A percentile compares a stretch with the other conserved stretches of the same genome.
These are phyloP conservation scores for Punctoribates punctum DNA, from an alignment of 2,888 invertebrate species.

Conservation along the genomic window DNA sequence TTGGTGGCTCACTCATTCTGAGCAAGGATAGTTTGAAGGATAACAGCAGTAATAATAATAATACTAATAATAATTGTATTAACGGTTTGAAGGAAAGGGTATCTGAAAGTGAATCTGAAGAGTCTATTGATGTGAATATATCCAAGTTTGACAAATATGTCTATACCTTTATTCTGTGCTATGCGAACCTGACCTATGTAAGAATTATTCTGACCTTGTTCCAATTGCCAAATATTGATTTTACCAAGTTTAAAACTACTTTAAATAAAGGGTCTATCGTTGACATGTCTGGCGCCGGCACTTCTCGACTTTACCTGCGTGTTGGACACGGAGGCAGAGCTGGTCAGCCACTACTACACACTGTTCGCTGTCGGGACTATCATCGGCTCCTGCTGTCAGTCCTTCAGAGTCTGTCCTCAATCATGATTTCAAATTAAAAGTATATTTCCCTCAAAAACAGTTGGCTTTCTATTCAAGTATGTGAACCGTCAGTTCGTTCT, in stretches of 20 bases:
- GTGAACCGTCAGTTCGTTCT: conserved; percentile 14
- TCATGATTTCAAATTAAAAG: background rate
- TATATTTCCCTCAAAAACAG: background rate
- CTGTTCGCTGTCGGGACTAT: conserved; percentile 13
- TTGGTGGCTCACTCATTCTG: background rate
- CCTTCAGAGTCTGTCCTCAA: background rate
- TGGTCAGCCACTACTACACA: conserved; percentile 14
- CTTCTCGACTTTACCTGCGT: background rate
- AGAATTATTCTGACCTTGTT: background rate
- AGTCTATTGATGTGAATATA: background rate
- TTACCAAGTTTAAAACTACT: too few species aligned
- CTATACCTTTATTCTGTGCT: conserved; percentile 14
- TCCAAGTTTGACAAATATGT: conserved; percentile 27
- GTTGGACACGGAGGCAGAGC: background rate
- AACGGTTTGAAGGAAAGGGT: background rate
- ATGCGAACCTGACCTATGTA: conserved; percentile 10
- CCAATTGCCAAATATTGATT: too few species aligned
- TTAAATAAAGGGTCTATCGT: background rate
- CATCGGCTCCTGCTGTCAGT: conserved; percentile 23
- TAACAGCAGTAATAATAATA: background rate
- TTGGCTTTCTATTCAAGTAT: conserved; percentile 29
- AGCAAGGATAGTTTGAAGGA: background rate
- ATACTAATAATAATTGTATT: background rate
- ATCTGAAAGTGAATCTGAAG: background rate
- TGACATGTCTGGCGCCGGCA: conserved; percentile 25